A percentile compares a stretch with the other conserved stretches of the same genome.
Conservation (phyloP, 1,140 invertebrate genomes). For the Nilaparvata lugens region DNA sequence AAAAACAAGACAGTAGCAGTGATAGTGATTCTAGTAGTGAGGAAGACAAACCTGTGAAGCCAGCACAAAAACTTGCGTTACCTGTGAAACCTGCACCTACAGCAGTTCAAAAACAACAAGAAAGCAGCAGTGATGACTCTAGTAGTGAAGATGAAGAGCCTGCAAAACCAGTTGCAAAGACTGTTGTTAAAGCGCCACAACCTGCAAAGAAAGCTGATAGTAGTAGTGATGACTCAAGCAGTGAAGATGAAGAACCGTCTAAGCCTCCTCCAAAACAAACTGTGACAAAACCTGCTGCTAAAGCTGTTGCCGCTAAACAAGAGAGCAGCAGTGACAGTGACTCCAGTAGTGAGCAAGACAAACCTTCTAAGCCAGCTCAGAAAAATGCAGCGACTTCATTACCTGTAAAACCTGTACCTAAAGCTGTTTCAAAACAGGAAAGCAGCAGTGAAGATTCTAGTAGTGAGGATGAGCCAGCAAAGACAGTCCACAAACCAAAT, state of each 20-base stretch:
- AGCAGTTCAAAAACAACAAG: constrained; percentile 7
- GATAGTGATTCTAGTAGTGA: constrained; percentile 19
- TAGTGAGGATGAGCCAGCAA: not conserved
- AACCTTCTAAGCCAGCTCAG: constrained; percentile 2
- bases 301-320: constrained; percentile 22
- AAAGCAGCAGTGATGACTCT: constrained; percentile 11
- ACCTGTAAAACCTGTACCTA: not conserved
- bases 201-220: too few relatives aligned
- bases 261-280: too few relatives aligned
- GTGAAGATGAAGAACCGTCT: too few relatives aligned
- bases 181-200: not conserved
- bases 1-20: constrained; percentile 13
- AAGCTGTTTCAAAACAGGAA: not conserved
- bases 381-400: too few relatives aligned
- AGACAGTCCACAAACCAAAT: too few relatives aligned
- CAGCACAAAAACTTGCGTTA: constrained; percentile 9
- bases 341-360: constrained; percentile 21
- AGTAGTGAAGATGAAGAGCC: constrained; percentile 9
- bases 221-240: constrained; percentile 13
- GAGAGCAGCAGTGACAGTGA: constrained; percentile 12
- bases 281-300: too few relatives aligned
- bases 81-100: not conserved
- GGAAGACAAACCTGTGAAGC: constrained; percentile 18
- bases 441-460: constrained; percentile 12
- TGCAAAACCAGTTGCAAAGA: not conserved